A percentile compares a stretch with the other conserved stretches of the same genome.
Conservation (phyloP, 2,797 vertebrate genomes). For the Pseudomugil gertrudae region DNA sequence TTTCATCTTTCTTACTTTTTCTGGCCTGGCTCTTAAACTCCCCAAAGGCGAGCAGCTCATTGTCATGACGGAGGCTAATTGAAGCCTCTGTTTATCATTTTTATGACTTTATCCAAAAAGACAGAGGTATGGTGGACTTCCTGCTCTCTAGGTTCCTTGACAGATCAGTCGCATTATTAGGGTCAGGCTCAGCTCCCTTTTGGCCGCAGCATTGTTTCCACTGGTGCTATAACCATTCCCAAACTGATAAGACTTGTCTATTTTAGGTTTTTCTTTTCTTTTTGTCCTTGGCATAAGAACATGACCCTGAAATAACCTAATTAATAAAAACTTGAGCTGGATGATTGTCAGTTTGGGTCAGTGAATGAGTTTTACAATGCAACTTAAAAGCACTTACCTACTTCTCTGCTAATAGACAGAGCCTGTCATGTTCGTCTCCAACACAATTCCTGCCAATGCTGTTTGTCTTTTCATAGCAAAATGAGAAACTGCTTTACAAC, state of each 20-base stretch:
- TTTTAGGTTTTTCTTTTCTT: conserved; percentile 68
- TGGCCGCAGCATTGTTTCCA: conserved; percentile 75
- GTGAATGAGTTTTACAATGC: not conserved
- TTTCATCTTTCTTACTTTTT: conserved; percentile 76
- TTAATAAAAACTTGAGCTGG: conserved; percentile 8
- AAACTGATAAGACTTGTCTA: conserved; percentile 81
- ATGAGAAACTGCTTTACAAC: conserved; percentile 23
- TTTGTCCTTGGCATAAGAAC: conserved; percentile 66
- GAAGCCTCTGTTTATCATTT: conserved; percentile 83
- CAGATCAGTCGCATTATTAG: conserved; percentile 77
- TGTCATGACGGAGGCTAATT: conserved; percentile 77
- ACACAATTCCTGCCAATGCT: conserved; percentile 10
- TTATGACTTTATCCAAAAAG: conserved; percentile 86
- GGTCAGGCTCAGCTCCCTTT: conserved; percentile 73
- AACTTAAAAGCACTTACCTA: conserved; percentile 15
- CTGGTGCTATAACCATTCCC: conserved; percentile 74
- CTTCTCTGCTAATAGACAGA: conserved; percentile 9
- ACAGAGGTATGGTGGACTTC: conserved; percentile 79
- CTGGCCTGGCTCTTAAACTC: conserved; percentile 60
- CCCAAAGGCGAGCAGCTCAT: conserved; percentile 56
- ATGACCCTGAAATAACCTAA: conserved; percentile 55
- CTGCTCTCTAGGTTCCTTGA: conserved; percentile 77
- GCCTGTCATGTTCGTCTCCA: conserved; percentile 16
- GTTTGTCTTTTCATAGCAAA: conserved; percentile 21
- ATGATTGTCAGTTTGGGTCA: conserved; percentile 11